phyloP scores from a whole-genome alignment of 2,797 vertebrate genomes.

The Brachyrhaphis roseni region DNA sequence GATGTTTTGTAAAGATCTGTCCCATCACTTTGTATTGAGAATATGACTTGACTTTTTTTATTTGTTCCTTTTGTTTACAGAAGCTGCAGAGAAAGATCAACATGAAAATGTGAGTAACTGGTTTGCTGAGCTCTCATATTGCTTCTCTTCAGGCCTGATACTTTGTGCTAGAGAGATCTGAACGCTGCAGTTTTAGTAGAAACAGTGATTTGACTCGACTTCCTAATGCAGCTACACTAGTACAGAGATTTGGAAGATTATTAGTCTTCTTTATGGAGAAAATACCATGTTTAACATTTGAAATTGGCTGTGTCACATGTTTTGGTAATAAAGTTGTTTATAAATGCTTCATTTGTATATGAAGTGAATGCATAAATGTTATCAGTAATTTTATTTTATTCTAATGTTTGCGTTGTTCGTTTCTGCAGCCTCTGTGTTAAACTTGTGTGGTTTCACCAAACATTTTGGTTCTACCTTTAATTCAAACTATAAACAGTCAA shows the following conservation, averaged over 20 bases:
- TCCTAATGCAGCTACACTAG: neutral
- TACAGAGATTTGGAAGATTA: neutral
- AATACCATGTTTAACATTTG: neutral
- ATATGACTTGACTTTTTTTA: neutral
- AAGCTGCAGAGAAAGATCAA: constrained; percentile 58
- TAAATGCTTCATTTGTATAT: neutral
- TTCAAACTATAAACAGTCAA: neutral
- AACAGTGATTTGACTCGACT: neutral
- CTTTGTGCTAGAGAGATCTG: neutral
- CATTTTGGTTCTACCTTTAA: neutral
- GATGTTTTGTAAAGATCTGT: neutral
- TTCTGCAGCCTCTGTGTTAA: neutral
- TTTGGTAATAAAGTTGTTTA: neutral
- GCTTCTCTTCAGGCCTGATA: constrained; percentile 38
- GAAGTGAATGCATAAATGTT: neutral
- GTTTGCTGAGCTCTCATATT: neutral
- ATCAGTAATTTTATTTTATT: neutral
- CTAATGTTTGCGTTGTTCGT: neutral
- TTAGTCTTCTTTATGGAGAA: neutral
- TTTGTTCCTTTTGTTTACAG: constrained; percentile 51
- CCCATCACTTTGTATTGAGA: neutral
- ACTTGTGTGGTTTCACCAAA: neutral
- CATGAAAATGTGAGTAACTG: constrained; percentile 75
- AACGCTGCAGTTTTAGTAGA: neutral
- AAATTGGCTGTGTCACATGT: neutral